These are phyloP conservation scores for Larimichthys crocea DNA, from an alignment of 2,113 vertebrate genomes.

Conservation along the genomic window DNA sequence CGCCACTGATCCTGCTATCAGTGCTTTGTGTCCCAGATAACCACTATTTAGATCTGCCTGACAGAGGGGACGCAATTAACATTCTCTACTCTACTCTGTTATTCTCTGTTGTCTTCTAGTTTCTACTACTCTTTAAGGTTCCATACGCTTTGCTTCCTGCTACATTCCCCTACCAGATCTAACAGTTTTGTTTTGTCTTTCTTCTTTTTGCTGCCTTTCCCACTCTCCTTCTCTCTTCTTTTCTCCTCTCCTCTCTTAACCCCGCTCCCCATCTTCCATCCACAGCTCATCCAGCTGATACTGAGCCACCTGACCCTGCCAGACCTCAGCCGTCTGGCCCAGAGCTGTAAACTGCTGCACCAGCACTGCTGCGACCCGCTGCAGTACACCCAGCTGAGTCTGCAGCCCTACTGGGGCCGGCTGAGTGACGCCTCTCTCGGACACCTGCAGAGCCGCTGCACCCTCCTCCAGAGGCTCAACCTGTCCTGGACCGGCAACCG, in stretches of 20 bases:
- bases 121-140: constrained; percentile 25
- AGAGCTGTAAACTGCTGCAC: constrained; percentile 95
- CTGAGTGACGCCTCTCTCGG: constrained; percentile 93
- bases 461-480: constrained; percentile 96
- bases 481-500: constrained; percentile 98
- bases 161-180: constrained; percentile 2
- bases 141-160: constrained; percentile 12
- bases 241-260: constrained; percentile 26
- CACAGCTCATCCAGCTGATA: constrained; percentile 96
- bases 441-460: constrained; percentile 93
- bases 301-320: constrained; percentile 96
- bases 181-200: constrained; percentile 36
- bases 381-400: constrained; percentile 96
- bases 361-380: constrained; percentile 98
- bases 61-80: constrained; percentile 58
- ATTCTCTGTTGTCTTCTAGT: constrained; percentile 29
- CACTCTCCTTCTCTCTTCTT: background rate
- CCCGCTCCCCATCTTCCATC: constrained; percentile 47
- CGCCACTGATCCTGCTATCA: constrained; percentile 51
- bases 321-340: constrained; percentile 96
- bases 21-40: constrained; percentile 65
- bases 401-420: constrained; percentile 97
- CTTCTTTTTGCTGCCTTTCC: background rate
- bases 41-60: constrained; percentile 59
- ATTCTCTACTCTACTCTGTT: constrained; percentile 57